These are phyloP conservation scores for Pegea sp. DNA, from an alignment of 23 tunicate species.

Conservation along the genomic window DNA sequence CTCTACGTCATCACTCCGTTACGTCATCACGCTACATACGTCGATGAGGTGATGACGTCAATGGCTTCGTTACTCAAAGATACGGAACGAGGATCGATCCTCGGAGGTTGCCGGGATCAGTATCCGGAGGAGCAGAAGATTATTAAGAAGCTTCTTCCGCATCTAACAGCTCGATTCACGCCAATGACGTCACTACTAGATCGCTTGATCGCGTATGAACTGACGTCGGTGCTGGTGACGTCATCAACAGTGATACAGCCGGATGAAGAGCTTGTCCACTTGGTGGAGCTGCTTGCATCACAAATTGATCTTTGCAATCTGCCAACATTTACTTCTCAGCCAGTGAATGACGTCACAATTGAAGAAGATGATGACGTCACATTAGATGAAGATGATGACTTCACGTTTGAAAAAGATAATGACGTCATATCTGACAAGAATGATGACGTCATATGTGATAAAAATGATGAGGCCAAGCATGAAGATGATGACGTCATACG, in stretches of 20 bases:
- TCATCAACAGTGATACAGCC: too few relatives aligned
- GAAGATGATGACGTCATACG: background rate
- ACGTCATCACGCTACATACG: background rate
- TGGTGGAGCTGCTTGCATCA: too few relatives aligned
- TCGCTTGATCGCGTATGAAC: too few relatives aligned
- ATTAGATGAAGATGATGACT: background rate
- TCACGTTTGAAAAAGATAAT: background rate
- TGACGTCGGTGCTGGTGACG: too few relatives aligned
- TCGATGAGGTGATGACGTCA: background rate
- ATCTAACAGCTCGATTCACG: too few relatives aligned
- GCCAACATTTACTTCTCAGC: background rate
- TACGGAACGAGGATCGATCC: too few relatives aligned
- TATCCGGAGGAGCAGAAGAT: too few relatives aligned
- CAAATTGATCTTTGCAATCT: background rate
- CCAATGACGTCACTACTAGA: too few relatives aligned
- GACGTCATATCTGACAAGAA: background rate
- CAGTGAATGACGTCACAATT: background rate
- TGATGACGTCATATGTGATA: background rate
- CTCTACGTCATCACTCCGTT: background rate
- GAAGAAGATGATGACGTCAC: background rate
- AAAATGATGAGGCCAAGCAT: background rate
- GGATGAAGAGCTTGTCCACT: too few relatives aligned
- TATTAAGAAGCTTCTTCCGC: too few relatives aligned
- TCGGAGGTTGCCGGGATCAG: too few relatives aligned
- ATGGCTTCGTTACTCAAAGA: too few relatives aligned